Conservation (phyloP, 2,888 invertebrate species). For the Parelbella ahira region DNA sequence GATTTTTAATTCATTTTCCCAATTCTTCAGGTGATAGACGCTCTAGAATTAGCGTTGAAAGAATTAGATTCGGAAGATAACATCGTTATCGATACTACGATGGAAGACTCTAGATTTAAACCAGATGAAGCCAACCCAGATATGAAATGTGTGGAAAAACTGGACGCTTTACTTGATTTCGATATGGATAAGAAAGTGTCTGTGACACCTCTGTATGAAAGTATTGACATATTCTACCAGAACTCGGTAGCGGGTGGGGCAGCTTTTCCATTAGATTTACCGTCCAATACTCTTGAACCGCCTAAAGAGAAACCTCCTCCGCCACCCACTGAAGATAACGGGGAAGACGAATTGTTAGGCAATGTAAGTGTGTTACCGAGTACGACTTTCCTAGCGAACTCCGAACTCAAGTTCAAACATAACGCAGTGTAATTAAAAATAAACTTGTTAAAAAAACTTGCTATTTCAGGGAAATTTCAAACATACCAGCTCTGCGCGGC, state of each 20-base stretch:
- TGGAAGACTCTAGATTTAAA: constrained; percentile 52
- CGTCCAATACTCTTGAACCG: constrained; percentile 83
- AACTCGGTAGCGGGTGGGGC: constrained; percentile 46
- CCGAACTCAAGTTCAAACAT: too few relatives aligned
- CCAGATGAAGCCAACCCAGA: constrained; percentile 36
- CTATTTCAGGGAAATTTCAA: constrained; percentile 83
- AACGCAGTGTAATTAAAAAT: too few relatives aligned
- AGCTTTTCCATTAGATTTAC: constrained; percentile 80
- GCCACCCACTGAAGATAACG: constrained; percentile 82
- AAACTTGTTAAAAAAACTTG: too few relatives aligned
- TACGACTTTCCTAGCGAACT: too few relatives aligned
- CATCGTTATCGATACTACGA: constrained; percentile 42
- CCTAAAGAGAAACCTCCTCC: constrained; percentile 94
- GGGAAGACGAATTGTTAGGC: constrained; percentile 66
- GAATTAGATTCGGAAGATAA: constrained; percentile 80
- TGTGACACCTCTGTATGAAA: constrained; percentile 81
- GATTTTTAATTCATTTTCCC: constrained; percentile 18
- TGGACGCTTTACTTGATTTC: constrained; percentile 43
- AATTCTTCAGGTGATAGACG: constrained; percentile 80
- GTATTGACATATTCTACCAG: constrained; percentile 80
- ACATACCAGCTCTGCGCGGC: constrained; percentile 89
- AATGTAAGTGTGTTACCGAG: constrained; percentile 73
- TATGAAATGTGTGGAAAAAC: constrained; percentile 32
- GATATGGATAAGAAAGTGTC: constrained; percentile 58
- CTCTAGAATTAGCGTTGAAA: constrained; percentile 82